Evolutionary conservation across 2,888 invertebrate genomes (phyloP).

Genomic region (Oscheius sp.): DNA sequence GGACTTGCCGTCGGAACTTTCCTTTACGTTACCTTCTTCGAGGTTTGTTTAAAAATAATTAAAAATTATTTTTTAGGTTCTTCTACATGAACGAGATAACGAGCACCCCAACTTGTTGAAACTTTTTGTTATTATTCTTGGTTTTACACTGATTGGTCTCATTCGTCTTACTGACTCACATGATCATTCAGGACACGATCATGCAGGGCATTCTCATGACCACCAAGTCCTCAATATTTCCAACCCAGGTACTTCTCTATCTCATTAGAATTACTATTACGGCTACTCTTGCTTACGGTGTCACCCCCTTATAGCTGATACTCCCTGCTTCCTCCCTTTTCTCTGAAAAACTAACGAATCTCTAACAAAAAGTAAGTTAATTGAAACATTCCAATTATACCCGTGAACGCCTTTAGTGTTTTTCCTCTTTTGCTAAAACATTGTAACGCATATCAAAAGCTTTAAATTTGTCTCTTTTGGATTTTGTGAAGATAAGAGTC

Average conservation of each 20-base stretch:
- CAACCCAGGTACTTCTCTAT: too few relatives aligned
- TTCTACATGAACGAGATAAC: slow-evolving; percentile 70
- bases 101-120: slow-evolving; percentile 69
- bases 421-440: neutral
- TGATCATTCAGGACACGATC: slow-evolving; percentile 1
- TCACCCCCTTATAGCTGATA: too few relatives aligned
- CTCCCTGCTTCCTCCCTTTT: too few relatives aligned
- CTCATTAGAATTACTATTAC: neutral
- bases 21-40: slow-evolving; percentile 93
- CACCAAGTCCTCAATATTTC: too few relatives aligned
- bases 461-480: neutral
- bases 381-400: neutral
- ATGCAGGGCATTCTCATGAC: too few relatives aligned
- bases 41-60: slow-evolving; percentile 78
- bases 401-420: neutral
- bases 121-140: slow-evolving; percentile 63
- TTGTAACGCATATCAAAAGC: slow-evolving; percentile 8
- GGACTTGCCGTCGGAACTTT: slow-evolving; percentile 91
- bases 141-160: slow-evolving; percentile 65
- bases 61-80: slow-evolving; percentile 71
- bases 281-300: neutral
- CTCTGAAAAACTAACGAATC: too few relatives aligned
- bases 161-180: slow-evolving; percentile 43
- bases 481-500: neutral
- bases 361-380: too few relatives aligned